phyloP scores from a whole-genome alignment of 2,797 vertebrate species.

The Philypnodon macrostomus region DNA sequence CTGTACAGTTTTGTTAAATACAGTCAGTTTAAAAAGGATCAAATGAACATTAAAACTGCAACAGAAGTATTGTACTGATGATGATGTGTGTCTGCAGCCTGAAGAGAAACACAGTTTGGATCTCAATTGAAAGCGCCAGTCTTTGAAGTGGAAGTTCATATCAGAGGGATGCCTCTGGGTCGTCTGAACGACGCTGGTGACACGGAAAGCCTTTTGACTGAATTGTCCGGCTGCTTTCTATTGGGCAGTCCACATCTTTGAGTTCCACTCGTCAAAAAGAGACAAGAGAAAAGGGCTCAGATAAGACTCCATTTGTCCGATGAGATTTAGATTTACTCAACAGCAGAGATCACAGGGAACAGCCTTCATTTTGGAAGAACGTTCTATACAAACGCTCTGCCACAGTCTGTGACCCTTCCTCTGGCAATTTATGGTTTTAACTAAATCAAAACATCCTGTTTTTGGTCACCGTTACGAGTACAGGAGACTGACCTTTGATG shows the following conservation, averaged over 20 bases:
- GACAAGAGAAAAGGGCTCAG: slow-evolving; percentile 50
- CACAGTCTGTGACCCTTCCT: slow-evolving; percentile 18
- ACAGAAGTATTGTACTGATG: slow-evolving; percentile 77
- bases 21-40: slow-evolving; percentile 87
- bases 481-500: slow-evolving; percentile 51
- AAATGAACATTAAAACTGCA: slow-evolving; percentile 83
- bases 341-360: slow-evolving; percentile 21
- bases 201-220: slow-evolving; percentile 94
- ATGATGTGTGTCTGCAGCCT: slow-evolving; percentile 82
- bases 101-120: slow-evolving; percentile 81
- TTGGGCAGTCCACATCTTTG: slow-evolving; percentile 87
- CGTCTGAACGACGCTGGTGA: slow-evolving; percentile 97
- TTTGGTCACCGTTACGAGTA: slow-evolving; percentile 11
- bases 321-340: slow-evolving; percentile 19
- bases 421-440: slow-evolving; percentile 32
- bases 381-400: slow-evolving; percentile 11
- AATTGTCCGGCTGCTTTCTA: slow-evolving; percentile 92
- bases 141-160: slow-evolving; percentile 91
- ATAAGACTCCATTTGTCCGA: slow-evolving; percentile 9
- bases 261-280: slow-evolving; percentile 75
- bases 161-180: slow-evolving; percentile 93
- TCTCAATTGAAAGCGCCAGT: slow-evolving; percentile 91
- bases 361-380: slow-evolving; percentile 5
- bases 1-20: slow-evolving; percentile 86
- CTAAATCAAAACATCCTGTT: slow-evolving; percentile 28